Base-by-base conservation (phyloP, 1,140 invertebrate species). In the Neuroterus valhalla region DNA sequence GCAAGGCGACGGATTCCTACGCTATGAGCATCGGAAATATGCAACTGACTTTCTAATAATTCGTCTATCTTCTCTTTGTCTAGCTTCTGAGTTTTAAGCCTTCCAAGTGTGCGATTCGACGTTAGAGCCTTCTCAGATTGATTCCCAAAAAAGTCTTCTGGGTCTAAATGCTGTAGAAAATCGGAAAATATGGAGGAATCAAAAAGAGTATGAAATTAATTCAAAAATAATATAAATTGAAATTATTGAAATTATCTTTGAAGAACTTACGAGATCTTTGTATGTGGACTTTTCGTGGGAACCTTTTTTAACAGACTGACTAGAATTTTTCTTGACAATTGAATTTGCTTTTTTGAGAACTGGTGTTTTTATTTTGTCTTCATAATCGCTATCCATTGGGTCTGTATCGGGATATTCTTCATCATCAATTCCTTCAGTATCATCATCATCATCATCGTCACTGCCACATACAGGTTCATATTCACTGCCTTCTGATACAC, bases 41-140 rank as follows among this genome's bases (percentile, higher is more conserved):
- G 76, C 74, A 89, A 91, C 76, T 92, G 90, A 55, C 91, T 90
- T 42, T 87, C 82, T 50, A 94, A 85, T 38, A 95, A 87, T 66
- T 92, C 89, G 48, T 93, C 91, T 12, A 96, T 81, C 72, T 93
- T 89, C 82, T 94, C 92, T 74, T 94, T 93, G 69, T 94, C 92
- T 48, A 97, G 84, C 55, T 92, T 91, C 38, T 94, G 92, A 78
- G 93, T 95, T 80, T 95, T 94, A 3, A 98, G 87, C 72, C 93
- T 93, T 75, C 94, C 93, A 71, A 97, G 90, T 0, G 96, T 97
- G 72, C 94, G 93, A 90, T 97, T 94, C 10, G 96, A 97, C 12
- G 96, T 98, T 31, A 92, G 81, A 67, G 90, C 90, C 83, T 90
- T 89, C 52, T 79, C 74, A 26, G 80, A 82, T 82, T 91, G 89